A percentile compares a stretch with the other conserved stretches of the same genome.
Evolutionary conservation across 2,113 vertebrate genomes (phyloP).

Genomic region (Cebus imitator): DNA sequence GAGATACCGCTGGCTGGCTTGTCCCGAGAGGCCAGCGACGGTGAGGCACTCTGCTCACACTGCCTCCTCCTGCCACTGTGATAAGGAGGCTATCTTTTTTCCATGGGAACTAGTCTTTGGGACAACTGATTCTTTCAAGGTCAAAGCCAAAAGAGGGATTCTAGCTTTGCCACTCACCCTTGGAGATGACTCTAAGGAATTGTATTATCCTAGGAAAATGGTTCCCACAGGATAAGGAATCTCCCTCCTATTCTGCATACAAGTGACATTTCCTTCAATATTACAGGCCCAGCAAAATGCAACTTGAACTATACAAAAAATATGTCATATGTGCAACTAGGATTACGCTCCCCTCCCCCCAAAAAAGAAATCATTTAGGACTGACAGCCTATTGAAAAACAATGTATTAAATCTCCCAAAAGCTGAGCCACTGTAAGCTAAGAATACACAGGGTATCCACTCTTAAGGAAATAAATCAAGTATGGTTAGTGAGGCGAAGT

Average conservation of each 20-base stretch:
- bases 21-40: background rate
- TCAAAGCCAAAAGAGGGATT: constrained; percentile 30
- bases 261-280: background rate
- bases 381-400: background rate
- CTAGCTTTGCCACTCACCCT: background rate
- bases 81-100: constrained; percentile 27
- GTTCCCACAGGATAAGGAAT: constrained; percentile 25
- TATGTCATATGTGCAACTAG: background rate
- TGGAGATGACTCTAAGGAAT: background rate
- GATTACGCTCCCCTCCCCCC: background rate
- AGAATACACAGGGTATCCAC: background rate
- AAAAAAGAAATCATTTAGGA: background rate
- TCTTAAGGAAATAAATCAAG: background rate
- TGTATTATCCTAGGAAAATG: background rate
- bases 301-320: background rate
- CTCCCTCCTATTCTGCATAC: background rate
- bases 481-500: background rate
- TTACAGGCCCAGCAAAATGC: background rate
- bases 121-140: constrained; percentile 17
- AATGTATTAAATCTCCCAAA: background rate
- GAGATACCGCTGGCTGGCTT: background rate
- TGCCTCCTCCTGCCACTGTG: background rate
- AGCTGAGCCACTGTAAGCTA: background rate
- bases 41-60: background rate
- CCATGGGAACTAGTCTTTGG: constrained; percentile 10